Conservation (phyloP, 2,797 vertebrate species). For the Fistularia commersonii region DNA sequence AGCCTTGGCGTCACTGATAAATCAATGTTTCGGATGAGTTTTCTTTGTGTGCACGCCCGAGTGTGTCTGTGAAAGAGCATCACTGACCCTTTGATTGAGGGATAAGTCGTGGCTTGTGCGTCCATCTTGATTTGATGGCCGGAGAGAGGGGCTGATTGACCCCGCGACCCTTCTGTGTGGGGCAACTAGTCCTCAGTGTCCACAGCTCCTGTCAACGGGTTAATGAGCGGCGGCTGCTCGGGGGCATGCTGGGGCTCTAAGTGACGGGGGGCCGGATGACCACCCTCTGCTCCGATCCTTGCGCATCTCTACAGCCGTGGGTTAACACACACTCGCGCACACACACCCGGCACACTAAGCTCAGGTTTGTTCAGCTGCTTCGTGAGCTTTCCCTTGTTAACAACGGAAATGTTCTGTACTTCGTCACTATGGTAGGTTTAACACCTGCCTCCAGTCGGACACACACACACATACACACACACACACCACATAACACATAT, state of each 20-base stretch:
- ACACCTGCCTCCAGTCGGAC: too few relatives aligned
- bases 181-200: constrained; percentile 75
- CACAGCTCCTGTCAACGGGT: constrained; percentile 80
- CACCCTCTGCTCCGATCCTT: constrained; percentile 57
- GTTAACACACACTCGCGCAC: constrained; percentile 29
- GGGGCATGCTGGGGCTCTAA: constrained; percentile 73
- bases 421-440: too few relatives aligned
- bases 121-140: constrained; percentile 84
- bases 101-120: constrained; percentile 81
- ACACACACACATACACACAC: too few relatives aligned
- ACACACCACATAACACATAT: too few relatives aligned
- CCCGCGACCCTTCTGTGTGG: constrained; percentile 84
- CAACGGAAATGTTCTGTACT: constrained; percentile 75
- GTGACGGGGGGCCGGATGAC: constrained; percentile 73
- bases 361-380: constrained; percentile 86
- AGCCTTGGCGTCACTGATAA: constrained; percentile 43
- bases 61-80: constrained; percentile 34
- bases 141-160: constrained; percentile 88
- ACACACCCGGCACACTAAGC: constrained; percentile 57
- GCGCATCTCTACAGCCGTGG: constrained; percentile 31
- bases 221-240: constrained; percentile 92
- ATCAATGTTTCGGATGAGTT: constrained; percentile 37
- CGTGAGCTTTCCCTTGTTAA: constrained; percentile 78
- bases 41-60: constrained; percentile 36
- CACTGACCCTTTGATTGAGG: constrained; percentile 67